Conservation (phyloP, 2,797 vertebrate species). For the Delichon dasypus region DNA sequence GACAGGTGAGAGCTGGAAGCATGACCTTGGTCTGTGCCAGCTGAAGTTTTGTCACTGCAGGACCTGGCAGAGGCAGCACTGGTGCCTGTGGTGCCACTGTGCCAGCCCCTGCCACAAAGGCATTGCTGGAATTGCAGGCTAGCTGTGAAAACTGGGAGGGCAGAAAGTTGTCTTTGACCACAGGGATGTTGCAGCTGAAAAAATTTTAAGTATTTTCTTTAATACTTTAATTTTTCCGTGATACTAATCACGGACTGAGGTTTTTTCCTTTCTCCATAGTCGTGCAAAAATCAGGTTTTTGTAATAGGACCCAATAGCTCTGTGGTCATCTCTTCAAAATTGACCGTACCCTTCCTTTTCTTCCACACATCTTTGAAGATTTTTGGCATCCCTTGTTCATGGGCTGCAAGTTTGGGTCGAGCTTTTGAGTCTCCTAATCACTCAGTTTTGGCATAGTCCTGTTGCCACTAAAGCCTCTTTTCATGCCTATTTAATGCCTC, state of each 20-base stretch:
- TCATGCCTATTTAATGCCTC: conserved; percentile 85
- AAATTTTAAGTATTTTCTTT: not conserved
- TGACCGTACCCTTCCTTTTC: not conserved
- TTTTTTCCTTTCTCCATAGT: not conserved
- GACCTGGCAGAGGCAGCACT: fast-evolving
- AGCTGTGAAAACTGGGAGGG: not conserved
- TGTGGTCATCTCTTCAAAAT: not conserved
- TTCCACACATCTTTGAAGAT: conserved; percentile 47
- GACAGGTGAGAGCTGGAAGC: not conserved
- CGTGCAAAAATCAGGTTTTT: not conserved
- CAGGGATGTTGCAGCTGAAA: not conserved
- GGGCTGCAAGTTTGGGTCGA: conserved; percentile 39
- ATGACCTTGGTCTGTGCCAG: fast-evolving
- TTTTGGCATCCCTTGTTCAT: conserved; percentile 7
- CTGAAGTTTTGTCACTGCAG: not conserved
- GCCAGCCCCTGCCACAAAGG: not conserved
- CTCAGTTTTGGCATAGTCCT: conserved; percentile 59
- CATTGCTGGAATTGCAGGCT: not conserved
- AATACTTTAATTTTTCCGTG: too few species aligned
- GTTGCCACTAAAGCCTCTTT: conserved; percentile 79
- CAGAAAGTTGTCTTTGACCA: not conserved
- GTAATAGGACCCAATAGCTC: not conserved
- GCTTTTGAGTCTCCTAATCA: conserved; percentile 62
- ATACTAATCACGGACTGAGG: not conserved
- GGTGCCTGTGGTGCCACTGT: not conserved